phyloP scores from a whole-genome alignment of 2,113 vertebrate species.

The Clarias batrachus region DNA sequence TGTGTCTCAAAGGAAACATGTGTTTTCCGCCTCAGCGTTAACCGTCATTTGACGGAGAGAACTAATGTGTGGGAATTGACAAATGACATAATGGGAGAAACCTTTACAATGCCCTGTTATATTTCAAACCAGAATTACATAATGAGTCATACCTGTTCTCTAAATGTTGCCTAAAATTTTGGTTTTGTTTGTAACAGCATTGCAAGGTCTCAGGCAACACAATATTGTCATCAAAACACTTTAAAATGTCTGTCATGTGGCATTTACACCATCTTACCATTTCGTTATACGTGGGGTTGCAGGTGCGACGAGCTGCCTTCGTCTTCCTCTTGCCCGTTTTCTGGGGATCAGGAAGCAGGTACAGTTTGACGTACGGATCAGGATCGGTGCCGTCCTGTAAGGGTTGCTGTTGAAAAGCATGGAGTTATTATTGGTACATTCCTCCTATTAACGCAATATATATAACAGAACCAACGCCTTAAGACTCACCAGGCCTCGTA shows the following conservation, averaged over 20 bases:
- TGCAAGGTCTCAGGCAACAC: not conserved
- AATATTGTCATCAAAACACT: not conserved
- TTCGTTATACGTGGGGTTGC: conserved; percentile 97
- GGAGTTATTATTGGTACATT: not conserved
- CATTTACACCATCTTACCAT: conserved; percentile 73
- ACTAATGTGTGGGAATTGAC: not conserved
- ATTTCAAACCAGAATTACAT: not conserved
- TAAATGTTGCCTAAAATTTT: not conserved
- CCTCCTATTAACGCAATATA: not conserved
- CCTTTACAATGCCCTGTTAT: not conserved
- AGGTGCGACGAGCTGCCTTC: conserved; percentile 92
- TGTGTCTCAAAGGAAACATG: not conserved
- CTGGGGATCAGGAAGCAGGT: conserved; percentile 92
- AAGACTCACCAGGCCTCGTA: conserved; percentile 86
- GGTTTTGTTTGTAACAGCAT: not conserved
- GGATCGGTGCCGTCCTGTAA: conserved; percentile 92
- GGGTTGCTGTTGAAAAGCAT: conserved; percentile 70
- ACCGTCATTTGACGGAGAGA: not conserved
- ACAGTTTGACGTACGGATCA: conserved; percentile 95
- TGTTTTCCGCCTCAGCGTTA: not conserved
- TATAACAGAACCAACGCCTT: not conserved
- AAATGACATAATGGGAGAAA: not conserved
- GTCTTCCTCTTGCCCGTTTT: conserved; percentile 98
- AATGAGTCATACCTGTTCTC: not conserved
- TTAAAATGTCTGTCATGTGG: not conserved